A percentile compares a stretch with the other conserved stretches of the same genome.
phyloP scores from a whole-genome alignment of 1,140 invertebrate genomes.

The Drosophila lacteicornis region DNA sequence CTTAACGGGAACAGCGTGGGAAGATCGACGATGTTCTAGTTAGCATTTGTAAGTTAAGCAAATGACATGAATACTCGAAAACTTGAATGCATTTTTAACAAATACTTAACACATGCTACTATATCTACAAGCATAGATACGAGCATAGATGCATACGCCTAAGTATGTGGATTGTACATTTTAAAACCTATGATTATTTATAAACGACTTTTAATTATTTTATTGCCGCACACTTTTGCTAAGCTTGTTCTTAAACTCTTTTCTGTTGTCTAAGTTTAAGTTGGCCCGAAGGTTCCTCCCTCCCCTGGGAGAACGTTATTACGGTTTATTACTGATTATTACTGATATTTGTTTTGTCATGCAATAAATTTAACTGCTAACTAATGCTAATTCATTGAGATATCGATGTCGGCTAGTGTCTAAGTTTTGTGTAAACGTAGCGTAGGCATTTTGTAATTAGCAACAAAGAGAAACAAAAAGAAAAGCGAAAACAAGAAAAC shows the following conservation, averaged over 20 bases:
- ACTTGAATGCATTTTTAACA: slow-evolving; percentile 76
- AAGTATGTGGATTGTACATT: slow-evolving; percentile 52
- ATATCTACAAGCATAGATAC: slow-evolving; percentile 31
- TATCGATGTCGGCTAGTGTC: slow-evolving; percentile 67
- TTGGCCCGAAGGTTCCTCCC: slow-evolving; percentile 39
- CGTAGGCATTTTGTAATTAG: slow-evolving; percentile 82
- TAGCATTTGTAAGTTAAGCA: slow-evolving; percentile 74
- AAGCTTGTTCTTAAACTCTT: slow-evolving; percentile 56
- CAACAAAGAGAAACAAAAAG: slow-evolving; percentile 28
- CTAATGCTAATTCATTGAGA: slow-evolving; percentile 67
- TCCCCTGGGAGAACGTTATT: slow-evolving; percentile 48
- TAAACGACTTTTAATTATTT: slow-evolving; percentile 39
- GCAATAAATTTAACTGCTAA: slow-evolving; percentile 59
- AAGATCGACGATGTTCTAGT: slow-evolving; percentile 59
- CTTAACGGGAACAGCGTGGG: slow-evolving; percentile 30
- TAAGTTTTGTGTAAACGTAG: slow-evolving; percentile 80
- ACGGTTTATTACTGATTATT: slow-evolving; percentile 52
- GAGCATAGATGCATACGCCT: slow-evolving; percentile 14
- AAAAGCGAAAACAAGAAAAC: slow-evolving; percentile 18
- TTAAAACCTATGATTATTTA: slow-evolving; percentile 36
- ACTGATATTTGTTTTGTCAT: slow-evolving; percentile 73
- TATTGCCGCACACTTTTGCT: slow-evolving; percentile 70
- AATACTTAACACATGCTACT: slow-evolving; percentile 65
- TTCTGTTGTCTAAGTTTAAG: slow-evolving; percentile 82
- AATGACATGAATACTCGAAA: slow-evolving; percentile 80